Base-by-base conservation (phyloP, 2,888 invertebrate genomes). In the Heliconius ethilla region DNA sequence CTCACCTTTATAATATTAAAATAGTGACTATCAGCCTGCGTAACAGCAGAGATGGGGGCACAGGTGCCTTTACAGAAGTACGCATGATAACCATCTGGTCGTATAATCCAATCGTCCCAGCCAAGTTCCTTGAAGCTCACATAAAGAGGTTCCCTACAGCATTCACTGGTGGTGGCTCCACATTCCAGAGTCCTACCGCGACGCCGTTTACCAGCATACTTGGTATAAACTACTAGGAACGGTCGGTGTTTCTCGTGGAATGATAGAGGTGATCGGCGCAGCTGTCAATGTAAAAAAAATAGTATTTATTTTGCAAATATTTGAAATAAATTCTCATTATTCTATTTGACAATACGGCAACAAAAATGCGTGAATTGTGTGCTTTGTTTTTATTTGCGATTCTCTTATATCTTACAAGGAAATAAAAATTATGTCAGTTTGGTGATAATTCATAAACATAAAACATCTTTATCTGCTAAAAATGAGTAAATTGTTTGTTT, bases 51-150 rank as follows among this genome's bases (percentile, higher is more conserved):
- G 51, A 97, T 96, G 0, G 96, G 96, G 0, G 96, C 95, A 86
- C 98, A 98, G 29, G 96, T 96, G 0, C 98, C 98, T 78, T 97
- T 96, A 87, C 98, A 98, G 92, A 97, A 98, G 89, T 97, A 97
- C 0, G 98, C 98, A 85, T 98, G 96, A 89, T 98, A 98, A 1
- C 97, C 97, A 22, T 95, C 94, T 0, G 98, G 98, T 82, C 96
- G 95, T 81, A 98, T 95, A 79, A 98, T 97, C 98, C 98, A 98
- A 88, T 97, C 97, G 83, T 96, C 96, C 98, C 98, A 98, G 70
- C 98, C 98, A 76, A 98, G 96, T 66, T 97, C 97, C 80, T 96
- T 96, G 87, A 98, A 98, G 82, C 97, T 97, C 80, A 98, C 96
- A 86, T 97, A 97, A 1, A 98, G 94, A 63, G 96, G 96, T 87